Evolutionary conservation across 2,888 invertebrate species (phyloP), one percentile per base, ranked within the genome.

Genomic region (Ptilodon capucinus): DNA sequence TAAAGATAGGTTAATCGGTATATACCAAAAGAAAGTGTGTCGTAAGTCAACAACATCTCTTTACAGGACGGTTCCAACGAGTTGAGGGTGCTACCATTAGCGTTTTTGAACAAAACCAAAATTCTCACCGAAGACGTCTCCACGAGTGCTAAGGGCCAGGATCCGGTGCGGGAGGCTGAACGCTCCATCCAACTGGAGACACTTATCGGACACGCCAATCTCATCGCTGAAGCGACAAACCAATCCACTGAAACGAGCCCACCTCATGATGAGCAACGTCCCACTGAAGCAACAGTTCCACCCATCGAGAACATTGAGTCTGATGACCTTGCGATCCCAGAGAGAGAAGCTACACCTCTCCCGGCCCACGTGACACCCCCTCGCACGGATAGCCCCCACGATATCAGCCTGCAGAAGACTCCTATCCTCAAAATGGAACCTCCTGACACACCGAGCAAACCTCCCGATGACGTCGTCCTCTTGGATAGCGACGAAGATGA

Each of bases 401-500:
- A 52, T 3, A 18, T 49, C 9, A 35, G 43, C 8, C 49, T 34
- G 28, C 44, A 57, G 39, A 9, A 50, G 9, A 61, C 66, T 7
- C 64, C 68, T 2, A 55, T 68, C 40, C 44, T 78, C 2, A 85
- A 85, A 66, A 28, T 46, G 1, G 81, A 82, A 55, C 60, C 67
- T 1, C 2, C 6, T 4, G 54, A 53, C 11, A 51, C 59, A 8
- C 50, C 53, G 0, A 60, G 50, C 11, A 38, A 36, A 2, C 8
- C 8, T 2, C 14, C 43, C 0, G 13, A 32, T 4, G 61, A 71
- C 0, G 57, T 81, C 0, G 73, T 85, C 19, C 83, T 82, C 38
- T 57, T 89, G 28, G 90, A 91, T 42, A 90, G 89, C 44, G 91
- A 91, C 21, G 91, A 90, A 0, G 91, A 89, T 2, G 71, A 62